Conservation (phyloP, 1,140 invertebrate genomes). For the Bombyx mandarina region DNA sequence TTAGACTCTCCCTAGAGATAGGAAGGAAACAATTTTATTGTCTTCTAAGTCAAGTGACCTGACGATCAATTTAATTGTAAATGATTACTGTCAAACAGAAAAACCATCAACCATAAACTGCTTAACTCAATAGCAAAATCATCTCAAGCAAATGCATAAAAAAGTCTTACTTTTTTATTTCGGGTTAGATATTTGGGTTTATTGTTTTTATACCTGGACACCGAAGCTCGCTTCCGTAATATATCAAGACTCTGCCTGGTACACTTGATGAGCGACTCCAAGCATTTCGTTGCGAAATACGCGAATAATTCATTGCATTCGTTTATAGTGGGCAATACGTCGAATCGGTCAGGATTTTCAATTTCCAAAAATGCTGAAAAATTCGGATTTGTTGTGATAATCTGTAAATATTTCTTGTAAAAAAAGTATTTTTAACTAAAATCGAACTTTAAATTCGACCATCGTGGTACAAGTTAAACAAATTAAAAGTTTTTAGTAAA, state of each 20-base stretch:
- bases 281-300: constrained; percentile 80
- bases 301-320: constrained; percentile 83
- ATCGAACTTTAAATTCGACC: not conserved
- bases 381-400: not conserved
- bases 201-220: constrained; percentile 54
- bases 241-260: constrained; percentile 79
- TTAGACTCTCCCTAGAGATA: too few relatives aligned
- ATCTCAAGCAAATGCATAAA: not conserved
- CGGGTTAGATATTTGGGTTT: constrained; percentile 2
- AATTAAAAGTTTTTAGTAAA: too few relatives aligned
- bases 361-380: constrained; percentile 73
- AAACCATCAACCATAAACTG: too few relatives aligned
- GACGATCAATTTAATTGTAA: too few relatives aligned
- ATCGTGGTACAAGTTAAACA: too few relatives aligned
- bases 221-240: constrained; percentile 72
- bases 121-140: too few relatives aligned
- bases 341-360: constrained; percentile 72
- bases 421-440: not conserved
- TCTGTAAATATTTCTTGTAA: not conserved
- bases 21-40: too few relatives aligned
- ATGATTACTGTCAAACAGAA: too few relatives aligned
- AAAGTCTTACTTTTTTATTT: not conserved
- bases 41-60: too few relatives aligned
- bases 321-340: constrained; percentile 74
- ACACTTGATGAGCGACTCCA: constrained; percentile 78